A percentile compares a stretch with the other conserved stretches of the same genome.
Evolutionary conservation across 2,113 vertebrate species (phyloP).

Genomic region (Sakesphorus luctuosus): DNA sequence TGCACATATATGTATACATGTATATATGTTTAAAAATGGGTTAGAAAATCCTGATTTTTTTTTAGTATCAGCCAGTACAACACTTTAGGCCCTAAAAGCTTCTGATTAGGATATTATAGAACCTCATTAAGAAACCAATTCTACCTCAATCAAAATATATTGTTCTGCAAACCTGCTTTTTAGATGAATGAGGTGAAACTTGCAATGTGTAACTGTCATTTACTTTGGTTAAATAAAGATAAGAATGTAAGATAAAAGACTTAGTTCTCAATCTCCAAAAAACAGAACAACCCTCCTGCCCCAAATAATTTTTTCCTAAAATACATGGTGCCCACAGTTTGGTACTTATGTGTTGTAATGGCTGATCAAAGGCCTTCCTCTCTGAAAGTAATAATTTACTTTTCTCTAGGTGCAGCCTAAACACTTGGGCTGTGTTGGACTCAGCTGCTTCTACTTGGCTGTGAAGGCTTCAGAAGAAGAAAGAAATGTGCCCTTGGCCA

Average conservation of each 20-base stretch:
- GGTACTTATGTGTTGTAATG: neutral
- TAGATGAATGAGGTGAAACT: neutral
- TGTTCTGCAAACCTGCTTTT: neutral
- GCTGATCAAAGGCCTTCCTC: neutral
- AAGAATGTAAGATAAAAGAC: neutral
- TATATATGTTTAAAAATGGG: accelerated
- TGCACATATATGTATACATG: accelerated
- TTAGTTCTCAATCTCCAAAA: neutral
- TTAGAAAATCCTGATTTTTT: neutral
- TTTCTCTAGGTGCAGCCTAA: constrained; percentile 91
- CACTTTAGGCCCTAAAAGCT: neutral
- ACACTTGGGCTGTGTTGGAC: constrained; percentile 92
- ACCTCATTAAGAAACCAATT: neutral
- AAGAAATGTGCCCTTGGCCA: constrained; percentile 88
- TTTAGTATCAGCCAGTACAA: neutral
- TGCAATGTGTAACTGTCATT: accelerated
- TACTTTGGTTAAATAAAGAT: neutral
- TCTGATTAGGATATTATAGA: neutral
- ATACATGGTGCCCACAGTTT: neutral
- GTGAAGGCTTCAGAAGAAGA: constrained; percentile 91
- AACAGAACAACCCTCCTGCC: accelerated
- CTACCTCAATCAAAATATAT: neutral
- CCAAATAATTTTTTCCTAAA: neutral
- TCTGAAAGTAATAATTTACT: neutral
- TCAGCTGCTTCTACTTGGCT: constrained; percentile 95